phyloP scores from a whole-genome alignment of 2,113 vertebrate species.

The Seriola aureovittata region DNA sequence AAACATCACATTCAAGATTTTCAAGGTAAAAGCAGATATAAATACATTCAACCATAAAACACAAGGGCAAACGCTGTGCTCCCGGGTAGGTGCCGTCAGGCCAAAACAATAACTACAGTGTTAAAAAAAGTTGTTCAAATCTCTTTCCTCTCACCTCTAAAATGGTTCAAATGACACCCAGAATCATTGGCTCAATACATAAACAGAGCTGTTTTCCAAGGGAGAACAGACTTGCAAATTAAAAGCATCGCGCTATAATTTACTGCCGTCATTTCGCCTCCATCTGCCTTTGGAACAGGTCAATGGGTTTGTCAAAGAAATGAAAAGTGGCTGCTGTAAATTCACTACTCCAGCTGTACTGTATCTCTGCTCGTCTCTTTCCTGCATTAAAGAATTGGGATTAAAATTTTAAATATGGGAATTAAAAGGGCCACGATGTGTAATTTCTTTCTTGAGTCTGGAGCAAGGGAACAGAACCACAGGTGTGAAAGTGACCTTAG shows the following conservation, averaged over 20 bases:
- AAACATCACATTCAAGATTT: not conserved
- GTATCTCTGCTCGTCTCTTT: not conserved
- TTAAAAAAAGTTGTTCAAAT: constrained; percentile 1
- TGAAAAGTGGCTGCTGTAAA: constrained; percentile 46
- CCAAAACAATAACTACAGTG: not conserved
- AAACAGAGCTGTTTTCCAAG: constrained; percentile 9
- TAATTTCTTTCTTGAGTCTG: not conserved
- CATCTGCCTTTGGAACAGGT: constrained; percentile 62
- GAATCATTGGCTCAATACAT: not conserved
- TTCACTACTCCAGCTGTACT: constrained; percentile 36
- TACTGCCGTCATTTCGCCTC: constrained; percentile 40
- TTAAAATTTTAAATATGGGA: not conserved
- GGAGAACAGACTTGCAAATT: constrained; percentile 51
- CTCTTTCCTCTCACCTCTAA: constrained; percentile 16
- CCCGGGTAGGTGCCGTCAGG: not conserved
- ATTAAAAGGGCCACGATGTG: not conserved
- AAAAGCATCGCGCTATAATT: constrained; percentile 53
- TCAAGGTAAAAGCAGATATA: not conserved
- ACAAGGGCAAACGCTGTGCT: not conserved
- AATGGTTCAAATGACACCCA: constrained; percentile 7
- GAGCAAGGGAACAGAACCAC: not conserved
- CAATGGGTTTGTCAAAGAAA: constrained; percentile 47
- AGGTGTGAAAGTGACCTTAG: not conserved
- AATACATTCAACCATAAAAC: not conserved
- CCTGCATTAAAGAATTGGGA: not conserved